These are phyloP conservation scores for Gastracanthus pulcherrimus DNA, from an alignment of 2,888 invertebrate genomes.

Conservation along the genomic window DNA sequence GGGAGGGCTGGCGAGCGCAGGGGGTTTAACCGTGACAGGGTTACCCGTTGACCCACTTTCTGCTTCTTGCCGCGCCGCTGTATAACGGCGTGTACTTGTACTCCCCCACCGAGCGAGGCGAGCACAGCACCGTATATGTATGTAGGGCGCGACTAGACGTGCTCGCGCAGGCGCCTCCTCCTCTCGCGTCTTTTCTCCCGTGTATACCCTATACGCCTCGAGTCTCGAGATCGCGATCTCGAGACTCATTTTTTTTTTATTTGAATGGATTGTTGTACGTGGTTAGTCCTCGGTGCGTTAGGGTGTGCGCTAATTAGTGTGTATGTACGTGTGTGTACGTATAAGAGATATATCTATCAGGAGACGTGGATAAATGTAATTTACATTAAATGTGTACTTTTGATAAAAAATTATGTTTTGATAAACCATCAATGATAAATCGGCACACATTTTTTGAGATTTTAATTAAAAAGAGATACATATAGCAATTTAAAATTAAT, in stretches of 20 bases:
- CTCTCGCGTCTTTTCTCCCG: background rate
- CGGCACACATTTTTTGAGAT: too few relatives aligned
- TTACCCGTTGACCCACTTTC: slow-evolving; percentile 73
- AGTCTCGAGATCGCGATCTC: background rate
- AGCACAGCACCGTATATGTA: slow-evolving; percentile 49
- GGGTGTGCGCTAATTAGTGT: too few relatives aligned
- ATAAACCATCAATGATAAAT: too few relatives aligned
- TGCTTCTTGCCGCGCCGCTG: slow-evolving; percentile 44
- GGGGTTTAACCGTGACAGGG: slow-evolving; percentile 61
- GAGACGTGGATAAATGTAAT: too few relatives aligned
- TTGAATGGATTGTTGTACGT: background rate
- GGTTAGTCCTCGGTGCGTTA: too few relatives aligned
- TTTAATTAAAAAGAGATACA: too few relatives aligned
- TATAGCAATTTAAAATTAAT: too few relatives aligned
- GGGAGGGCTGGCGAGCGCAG: background rate
- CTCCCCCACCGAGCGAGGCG: background rate
- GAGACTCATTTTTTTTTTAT: background rate
- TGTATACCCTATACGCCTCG: background rate
- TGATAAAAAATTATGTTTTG: too few relatives aligned
- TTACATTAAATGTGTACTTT: too few relatives aligned
- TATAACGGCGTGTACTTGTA: too few relatives aligned
- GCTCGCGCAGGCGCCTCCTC: slow-evolving; percentile 16
- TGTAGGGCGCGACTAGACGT: slow-evolving; percentile 52
- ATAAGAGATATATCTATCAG: too few relatives aligned
- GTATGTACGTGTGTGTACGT: too few relatives aligned